Percentiles rank a stretch among this genome's conserved stretches.
These are phyloP conservation scores for Neolamprologus ventralis DNA, from an alignment of 2,113 vertebrate species.

Conservation along the genomic window DNA sequence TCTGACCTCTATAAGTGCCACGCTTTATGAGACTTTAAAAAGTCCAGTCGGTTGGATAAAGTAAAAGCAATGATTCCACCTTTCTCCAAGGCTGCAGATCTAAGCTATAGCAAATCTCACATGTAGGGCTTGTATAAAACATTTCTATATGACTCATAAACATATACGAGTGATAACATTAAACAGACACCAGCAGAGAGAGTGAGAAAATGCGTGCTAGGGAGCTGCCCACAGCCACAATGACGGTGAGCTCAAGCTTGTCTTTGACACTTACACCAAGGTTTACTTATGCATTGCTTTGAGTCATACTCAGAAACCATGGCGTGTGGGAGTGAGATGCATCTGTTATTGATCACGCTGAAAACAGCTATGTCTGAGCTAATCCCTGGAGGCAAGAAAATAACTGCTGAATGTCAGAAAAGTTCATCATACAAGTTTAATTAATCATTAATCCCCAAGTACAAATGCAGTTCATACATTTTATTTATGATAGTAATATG, in stretches of 20 bases:
- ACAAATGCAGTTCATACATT: not conserved
- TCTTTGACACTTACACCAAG: not conserved
- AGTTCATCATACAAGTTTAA: not conserved
- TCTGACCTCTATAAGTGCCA: not conserved
- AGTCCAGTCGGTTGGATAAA: not conserved
- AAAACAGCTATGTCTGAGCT: not conserved
- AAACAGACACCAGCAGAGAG: not conserved
- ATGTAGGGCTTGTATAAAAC: not conserved
- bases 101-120: not conserved
- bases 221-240: not conserved
- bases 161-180: not conserved
- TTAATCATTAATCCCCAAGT: not conserved
- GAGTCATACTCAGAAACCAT: slow-evolving; percentile 15
- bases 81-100: not conserved
- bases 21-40: not conserved
- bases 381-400: not conserved
- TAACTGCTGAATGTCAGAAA: not conserved
- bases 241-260: not conserved
- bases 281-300: slow-evolving; percentile 12
- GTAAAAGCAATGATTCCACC: not conserved
- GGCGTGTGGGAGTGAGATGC: slow-evolving; percentile 13
- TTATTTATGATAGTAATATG: not conserved
- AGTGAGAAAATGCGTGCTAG: not conserved
- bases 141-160: not conserved
- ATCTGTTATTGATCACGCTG: slow-evolving; percentile 31